Base-by-base conservation (phyloP, 1,140 invertebrate species). In the Drosophila teissieri region DNA sequence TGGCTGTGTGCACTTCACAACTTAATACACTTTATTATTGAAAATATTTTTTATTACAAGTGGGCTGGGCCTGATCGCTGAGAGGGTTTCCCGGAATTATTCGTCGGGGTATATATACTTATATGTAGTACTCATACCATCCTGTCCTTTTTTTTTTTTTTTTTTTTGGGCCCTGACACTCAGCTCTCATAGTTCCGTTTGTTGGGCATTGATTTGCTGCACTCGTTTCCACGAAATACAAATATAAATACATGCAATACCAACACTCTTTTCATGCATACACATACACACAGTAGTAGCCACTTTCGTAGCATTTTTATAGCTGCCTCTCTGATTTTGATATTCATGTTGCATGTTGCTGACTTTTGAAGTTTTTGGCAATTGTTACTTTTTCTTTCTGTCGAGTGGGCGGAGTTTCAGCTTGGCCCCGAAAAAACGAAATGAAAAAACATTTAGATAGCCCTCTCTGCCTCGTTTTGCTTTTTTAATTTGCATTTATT, bases 11-110 rank as follows among this genome's bases (percentile, higher is more conserved):
- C 68, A 89, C 84, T 89, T 89, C 84, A 89, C 84, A 89, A 90
- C 84, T 89, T 89, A 89, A 89, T 89, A 89, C 84, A 89, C 85
- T 89, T 89, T 90, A 89, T 89, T 89, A 89, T 89, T 89, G 80
- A 89, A 90, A 89, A 89, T 89, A 90, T 89, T 89, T 89, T 89
- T 89, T 89, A 89, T 90, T 89, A 80, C 80, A 85, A 89, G 84
- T 78, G 80, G 67, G 78, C 51, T 58, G 67, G 49, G 22, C 36
- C 36, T 69, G 64, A 70, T 69, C 67, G 63, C 11, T 55, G 51
- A 54, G 64, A 69, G 51, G 64, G 67, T 51, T 70, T 70, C 67
- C 67, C 22, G 44, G 67, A 70, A 70, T 70, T 70, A 63, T 54
- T 63, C 45, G 45, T 42, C 63, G 73, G 56, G 58, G 54, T 58